phyloP scores from a whole-genome alignment of 2,113 vertebrate species.

The Tachysurus vachellii region DNA sequence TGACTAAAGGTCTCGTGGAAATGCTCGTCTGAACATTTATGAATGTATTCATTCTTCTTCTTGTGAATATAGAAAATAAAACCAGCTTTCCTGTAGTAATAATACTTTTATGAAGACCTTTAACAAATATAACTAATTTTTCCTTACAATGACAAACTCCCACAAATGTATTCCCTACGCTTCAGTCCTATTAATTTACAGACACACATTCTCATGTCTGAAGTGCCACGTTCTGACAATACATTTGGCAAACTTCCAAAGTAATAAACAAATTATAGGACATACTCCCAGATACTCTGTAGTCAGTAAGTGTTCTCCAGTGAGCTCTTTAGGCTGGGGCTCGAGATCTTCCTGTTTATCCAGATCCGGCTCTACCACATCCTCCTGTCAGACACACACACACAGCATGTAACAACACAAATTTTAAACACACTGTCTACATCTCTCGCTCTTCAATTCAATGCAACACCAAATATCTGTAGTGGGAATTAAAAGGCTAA shows the following conservation, averaged over 20 bases:
- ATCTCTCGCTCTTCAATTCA: background rate
- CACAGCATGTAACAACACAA: background rate
- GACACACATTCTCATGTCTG: background rate
- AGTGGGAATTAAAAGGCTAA: background rate
- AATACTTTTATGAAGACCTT: background rate
- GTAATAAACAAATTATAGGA: conserved; percentile 14
- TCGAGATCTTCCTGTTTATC: conserved; percentile 89
- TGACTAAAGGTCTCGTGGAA: background rate
- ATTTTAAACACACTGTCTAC: background rate
- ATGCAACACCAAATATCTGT: background rate
- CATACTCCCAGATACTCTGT: conserved; percentile 93
- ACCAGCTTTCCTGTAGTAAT: background rate
- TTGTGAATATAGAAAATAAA: background rate
- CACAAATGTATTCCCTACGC: background rate
- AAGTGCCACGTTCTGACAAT: background rate
- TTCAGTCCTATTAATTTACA: background rate
- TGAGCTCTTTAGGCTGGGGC: conserved; percentile 84
- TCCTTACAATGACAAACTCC: background rate
- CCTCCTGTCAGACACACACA: conserved; percentile 66
- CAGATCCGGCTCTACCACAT: conserved; percentile 84
- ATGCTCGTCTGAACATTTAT: background rate
- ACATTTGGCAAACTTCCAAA: background rate
- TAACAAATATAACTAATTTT: background rate
- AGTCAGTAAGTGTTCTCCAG: conserved; percentile 90
- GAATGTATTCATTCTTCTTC: background rate